phyloP scores from a whole-genome alignment of 1,140 invertebrate genomes.

The Elysia chlorotica region DNA sequence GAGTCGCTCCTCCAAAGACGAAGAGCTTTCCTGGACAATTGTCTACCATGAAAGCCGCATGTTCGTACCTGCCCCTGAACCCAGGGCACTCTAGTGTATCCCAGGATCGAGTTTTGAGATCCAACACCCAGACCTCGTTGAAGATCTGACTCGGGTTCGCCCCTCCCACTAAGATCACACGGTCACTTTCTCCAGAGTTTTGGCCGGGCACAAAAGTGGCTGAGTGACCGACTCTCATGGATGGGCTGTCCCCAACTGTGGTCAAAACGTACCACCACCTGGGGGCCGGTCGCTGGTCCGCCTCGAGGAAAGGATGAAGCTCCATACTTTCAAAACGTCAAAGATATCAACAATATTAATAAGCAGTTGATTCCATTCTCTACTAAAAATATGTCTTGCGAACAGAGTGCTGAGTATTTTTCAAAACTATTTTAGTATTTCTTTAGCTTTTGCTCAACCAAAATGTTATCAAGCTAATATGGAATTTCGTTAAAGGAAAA shows the following conservation, averaged over 20 bases:
- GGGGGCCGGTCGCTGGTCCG: conserved; percentile 40
- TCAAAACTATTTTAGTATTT: background rate
- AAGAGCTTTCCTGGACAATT: conserved; percentile 53
- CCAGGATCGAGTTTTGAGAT: conserved; percentile 56
- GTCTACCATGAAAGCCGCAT: conserved; percentile 51
- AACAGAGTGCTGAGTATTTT: background rate
- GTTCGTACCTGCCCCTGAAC: conserved; percentile 57
- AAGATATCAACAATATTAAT: background rate
- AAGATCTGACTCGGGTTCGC: conserved; percentile 59
- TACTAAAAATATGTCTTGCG: background rate
- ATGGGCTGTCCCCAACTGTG: conserved; percentile 53
- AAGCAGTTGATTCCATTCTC: background rate
- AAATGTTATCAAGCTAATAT: background rate
- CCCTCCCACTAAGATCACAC: conserved; percentile 59
- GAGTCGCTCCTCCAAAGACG: conserved; percentile 61
- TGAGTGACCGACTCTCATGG: conserved; percentile 60
- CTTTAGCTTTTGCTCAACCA: background rate
- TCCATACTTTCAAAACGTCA: conserved; percentile 41
- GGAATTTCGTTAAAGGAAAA: background rate
- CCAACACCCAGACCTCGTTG: conserved; percentile 56
- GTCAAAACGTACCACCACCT: conserved; percentile 59
- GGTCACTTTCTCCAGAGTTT: conserved; percentile 46
- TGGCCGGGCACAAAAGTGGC: conserved; percentile 41
- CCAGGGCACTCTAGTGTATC: conserved; percentile 50
- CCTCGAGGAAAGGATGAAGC: conserved; percentile 57